Conservation (phyloP, 2,797 vertebrate genomes). For the Scyliorhinus canicula region DNA sequence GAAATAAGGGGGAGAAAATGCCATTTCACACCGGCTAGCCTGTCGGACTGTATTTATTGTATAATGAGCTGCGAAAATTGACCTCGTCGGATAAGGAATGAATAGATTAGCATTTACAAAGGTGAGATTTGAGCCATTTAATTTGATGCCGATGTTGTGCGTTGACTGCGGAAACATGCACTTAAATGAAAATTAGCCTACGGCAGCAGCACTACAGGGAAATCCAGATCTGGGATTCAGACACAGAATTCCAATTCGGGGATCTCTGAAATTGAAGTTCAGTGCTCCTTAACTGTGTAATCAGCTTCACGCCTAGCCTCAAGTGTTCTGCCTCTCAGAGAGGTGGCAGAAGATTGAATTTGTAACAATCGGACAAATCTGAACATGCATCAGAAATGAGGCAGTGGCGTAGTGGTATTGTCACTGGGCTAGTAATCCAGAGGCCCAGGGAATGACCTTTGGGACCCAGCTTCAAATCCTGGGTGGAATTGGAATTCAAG, state of each 20-base stretch:
- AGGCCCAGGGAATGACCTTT: no score
- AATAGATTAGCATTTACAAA: slow-evolving; percentile 34
- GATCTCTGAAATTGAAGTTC: slow-evolving; percentile 1
- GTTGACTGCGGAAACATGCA: neutral
- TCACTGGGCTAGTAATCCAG: no score
- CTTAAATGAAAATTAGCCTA: neutral
- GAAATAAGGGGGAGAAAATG: slow-evolving; percentile 42
- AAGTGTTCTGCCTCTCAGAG: neutral
- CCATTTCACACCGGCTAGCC: slow-evolving; percentile 11
- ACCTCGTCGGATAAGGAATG: slow-evolving; percentile 26
- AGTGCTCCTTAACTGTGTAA: neutral
- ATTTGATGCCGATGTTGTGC: slow-evolving; percentile 21
- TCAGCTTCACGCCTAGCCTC: neutral
- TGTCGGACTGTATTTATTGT: slow-evolving; percentile 3
- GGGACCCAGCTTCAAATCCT: no score
- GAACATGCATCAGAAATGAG: neutral
- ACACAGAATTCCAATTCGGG: neutral
- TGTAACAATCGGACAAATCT: neutral
- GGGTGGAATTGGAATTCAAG: no score
- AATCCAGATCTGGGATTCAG: neutral
- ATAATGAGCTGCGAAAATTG: slow-evolving; percentile 30
- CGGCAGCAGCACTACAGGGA: neutral
- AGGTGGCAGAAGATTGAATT: neutral
- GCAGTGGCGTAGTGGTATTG: no score
- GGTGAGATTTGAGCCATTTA: slow-evolving; percentile 27